These are phyloP conservation scores for Dicranocentrus wangi DNA, from an alignment of 2,888 invertebrate genomes.

Conservation along the genomic window DNA sequence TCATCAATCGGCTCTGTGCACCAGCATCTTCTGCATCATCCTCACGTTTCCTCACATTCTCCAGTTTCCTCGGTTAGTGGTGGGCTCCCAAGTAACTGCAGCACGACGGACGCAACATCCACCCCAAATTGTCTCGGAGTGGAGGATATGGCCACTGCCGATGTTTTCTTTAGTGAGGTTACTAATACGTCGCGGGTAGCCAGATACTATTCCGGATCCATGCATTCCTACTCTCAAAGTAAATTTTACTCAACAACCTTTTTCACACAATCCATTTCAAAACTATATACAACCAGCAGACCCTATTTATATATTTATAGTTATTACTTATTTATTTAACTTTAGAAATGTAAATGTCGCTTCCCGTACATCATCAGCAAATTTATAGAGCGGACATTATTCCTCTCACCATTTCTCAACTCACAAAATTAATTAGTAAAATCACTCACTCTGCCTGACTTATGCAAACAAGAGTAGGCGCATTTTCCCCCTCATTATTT, in stretches of 20 bases:
- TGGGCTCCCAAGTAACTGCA: constrained; percentile 5
- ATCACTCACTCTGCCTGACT: neutral
- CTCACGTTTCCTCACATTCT: constrained; percentile 36
- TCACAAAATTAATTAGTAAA: constrained; percentile 37
- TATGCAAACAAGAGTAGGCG: neutral
- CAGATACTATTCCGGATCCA: constrained; percentile 70
- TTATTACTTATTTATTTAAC: too few species aligned
- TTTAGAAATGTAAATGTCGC: too few species aligned
- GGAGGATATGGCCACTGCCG: constrained; percentile 72
- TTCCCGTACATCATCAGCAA: too few species aligned
- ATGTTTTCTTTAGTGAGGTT: constrained; percentile 72
- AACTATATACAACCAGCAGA: neutral
- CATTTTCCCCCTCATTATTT: constrained; percentile 10
- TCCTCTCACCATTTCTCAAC: too few species aligned
- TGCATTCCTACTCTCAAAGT: constrained; percentile 73
- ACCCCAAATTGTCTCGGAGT: constrained; percentile 59
- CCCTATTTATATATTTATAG: too few species aligned
- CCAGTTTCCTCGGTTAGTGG: constrained; percentile 34
- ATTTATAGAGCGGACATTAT: too few species aligned
- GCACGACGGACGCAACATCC: constrained; percentile 28
- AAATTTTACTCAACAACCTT: constrained; percentile 30
- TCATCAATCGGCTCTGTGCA: constrained; percentile 43
- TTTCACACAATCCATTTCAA: neutral
- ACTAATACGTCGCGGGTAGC: constrained; percentile 70
- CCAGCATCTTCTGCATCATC: constrained; percentile 32